These are phyloP conservation scores for Paratilapia polleni DNA, from an alignment of 2,113 vertebrate species.

Conservation along the genomic window DNA sequence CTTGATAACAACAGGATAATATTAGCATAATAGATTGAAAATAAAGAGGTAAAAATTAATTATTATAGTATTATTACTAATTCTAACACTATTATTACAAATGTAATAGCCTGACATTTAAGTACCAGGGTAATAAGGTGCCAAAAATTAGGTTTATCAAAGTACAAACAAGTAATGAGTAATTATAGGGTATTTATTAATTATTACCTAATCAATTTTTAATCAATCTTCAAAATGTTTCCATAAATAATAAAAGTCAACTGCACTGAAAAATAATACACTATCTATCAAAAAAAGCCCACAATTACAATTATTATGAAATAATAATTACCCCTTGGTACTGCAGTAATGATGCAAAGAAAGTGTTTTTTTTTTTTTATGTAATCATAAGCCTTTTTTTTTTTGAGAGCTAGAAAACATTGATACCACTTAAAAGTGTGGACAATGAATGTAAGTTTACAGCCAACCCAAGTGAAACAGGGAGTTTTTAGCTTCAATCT, in stretches of 20 bases:
- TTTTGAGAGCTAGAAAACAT: not conserved
- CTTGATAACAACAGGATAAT: not conserved
- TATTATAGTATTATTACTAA: not conserved
- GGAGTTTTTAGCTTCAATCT: rapidly evolving
- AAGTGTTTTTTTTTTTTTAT: not conserved
- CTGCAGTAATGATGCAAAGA: not conserved
- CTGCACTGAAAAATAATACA: not conserved
- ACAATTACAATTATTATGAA: too few relatives aligned
- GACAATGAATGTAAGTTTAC: rapidly evolving
- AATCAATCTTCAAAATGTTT: not conserved
- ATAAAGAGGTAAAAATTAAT: not conserved
- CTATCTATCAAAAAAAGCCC: not conserved
- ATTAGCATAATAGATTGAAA: not conserved
- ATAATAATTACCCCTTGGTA: not conserved
- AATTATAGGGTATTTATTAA: not conserved
- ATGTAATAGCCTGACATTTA: rapidly evolving
- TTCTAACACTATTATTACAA: not conserved
- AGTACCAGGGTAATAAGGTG: not conserved
- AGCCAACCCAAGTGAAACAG: not conserved
- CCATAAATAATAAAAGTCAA: not conserved
- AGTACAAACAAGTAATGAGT: not conserved
- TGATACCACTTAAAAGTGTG: not conserved
- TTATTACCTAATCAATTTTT: not conserved
- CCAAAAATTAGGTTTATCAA: not conserved
- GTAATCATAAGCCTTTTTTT: not conserved